A percentile compares a stretch with the other conserved stretches of the same genome.
Evolutionary conservation across 1,140 invertebrate genomes (phyloP).

Genomic region (Propsilocerus akamusi): DNA sequence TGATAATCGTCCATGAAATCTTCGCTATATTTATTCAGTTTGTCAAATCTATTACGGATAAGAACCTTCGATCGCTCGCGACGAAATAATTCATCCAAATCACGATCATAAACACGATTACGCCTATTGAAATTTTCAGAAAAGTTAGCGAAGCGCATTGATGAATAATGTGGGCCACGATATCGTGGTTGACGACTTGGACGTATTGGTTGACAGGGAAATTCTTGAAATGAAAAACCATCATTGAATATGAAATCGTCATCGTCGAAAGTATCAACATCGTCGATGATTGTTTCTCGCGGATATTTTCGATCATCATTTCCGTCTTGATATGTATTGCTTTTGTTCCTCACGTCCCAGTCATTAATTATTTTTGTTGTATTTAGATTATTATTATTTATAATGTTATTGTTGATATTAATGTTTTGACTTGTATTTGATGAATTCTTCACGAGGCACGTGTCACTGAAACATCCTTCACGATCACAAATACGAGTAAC

Average conservation of each 20-base stretch:
- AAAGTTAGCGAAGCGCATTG: slow-evolving; percentile 13
- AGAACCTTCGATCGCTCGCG: slow-evolving; percentile 19
- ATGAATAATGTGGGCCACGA: background rate
- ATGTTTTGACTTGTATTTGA: background rate
- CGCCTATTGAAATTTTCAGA: slow-evolving; percentile 16
- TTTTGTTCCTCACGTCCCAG: background rate
- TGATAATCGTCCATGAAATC: slow-evolving; percentile 9
- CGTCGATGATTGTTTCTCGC: background rate
- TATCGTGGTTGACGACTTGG: background rate
- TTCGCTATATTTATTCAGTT: slow-evolving; percentile 8
- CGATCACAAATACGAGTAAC: background rate
- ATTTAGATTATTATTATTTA: background rate
- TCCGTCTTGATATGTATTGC: background rate
- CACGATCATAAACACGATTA: slow-evolving; percentile 19
- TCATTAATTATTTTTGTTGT: background rate
- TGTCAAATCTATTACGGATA: slow-evolving; percentile 21
- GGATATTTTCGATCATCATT: background rate
- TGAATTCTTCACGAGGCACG: background rate
- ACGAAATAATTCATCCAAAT: slow-evolving; percentile 21
- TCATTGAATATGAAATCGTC: background rate
- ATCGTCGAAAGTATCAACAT: background rate
- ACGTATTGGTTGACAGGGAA: background rate
- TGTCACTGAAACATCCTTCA: background rate
- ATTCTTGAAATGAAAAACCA: slow-evolving; percentile 2
- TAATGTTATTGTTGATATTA: background rate